Conservation (phyloP, 1,140 invertebrate species). For the Caenorhabditis tropicalis region DNA sequence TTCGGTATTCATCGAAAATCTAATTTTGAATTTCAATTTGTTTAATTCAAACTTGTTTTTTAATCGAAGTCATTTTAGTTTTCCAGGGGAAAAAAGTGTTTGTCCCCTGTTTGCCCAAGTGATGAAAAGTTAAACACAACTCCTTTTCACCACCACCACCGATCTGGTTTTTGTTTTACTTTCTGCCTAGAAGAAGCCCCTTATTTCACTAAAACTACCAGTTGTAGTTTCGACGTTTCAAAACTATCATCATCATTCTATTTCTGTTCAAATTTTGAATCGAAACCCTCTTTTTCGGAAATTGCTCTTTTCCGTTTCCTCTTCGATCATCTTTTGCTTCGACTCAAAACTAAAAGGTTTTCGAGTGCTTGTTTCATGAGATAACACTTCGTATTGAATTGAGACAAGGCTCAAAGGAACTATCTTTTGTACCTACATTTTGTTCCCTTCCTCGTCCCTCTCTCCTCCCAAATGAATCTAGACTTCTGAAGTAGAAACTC, state of each 20-base stretch:
- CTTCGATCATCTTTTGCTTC: too few relatives aligned
- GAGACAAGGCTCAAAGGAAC: too few relatives aligned
- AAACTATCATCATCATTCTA: constrained; percentile 42
- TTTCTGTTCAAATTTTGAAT: background rate
- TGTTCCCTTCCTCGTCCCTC: too few relatives aligned
- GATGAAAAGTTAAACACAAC: constrained; percentile 30
- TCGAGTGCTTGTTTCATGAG: too few relatives aligned
- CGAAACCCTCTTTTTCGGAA: background rate
- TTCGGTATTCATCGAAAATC: background rate
- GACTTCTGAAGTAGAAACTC: too few relatives aligned
- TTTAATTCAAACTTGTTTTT: background rate
- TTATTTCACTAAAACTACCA: constrained; percentile 22
- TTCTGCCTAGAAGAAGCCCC: constrained; percentile 16
- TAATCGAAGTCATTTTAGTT: background rate
- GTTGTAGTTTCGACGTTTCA: constrained; percentile 30
- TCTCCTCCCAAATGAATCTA: too few relatives aligned
- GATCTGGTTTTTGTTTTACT: constrained; percentile 42
- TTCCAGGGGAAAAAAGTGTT: constrained; percentile 10
- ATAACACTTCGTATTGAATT: too few relatives aligned
- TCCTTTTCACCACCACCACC: background rate
- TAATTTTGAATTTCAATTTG: background rate
- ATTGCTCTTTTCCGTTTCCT: too few relatives aligned
- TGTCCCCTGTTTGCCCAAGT: constrained; percentile 39
- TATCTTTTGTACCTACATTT: too few relatives aligned
- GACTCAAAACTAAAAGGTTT: too few relatives aligned